Evolutionary conservation across 1,140 invertebrate species (phyloP).

Genomic region (Proctacanthus coquilletti): DNA sequence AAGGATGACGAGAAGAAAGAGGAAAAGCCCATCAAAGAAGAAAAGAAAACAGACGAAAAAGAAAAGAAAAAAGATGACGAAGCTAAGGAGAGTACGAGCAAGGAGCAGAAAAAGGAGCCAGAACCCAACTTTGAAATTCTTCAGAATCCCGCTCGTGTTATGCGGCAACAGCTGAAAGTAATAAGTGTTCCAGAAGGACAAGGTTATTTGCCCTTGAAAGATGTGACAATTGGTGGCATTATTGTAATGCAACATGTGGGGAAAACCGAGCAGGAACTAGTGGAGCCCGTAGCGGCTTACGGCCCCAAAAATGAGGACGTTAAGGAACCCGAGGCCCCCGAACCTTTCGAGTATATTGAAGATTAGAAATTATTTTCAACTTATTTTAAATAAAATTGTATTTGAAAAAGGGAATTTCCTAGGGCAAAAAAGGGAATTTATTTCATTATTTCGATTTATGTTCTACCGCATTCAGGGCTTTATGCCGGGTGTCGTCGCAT

Average conservation of each 20-base stretch:
- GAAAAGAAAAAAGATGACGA: conserved; percentile 32
- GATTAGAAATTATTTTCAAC: conserved; percentile 40
- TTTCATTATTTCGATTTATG: neutral
- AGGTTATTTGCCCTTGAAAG: conserved; percentile 76
- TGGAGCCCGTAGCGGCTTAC: conserved; percentile 86
- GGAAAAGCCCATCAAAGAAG: conserved; percentile 13
- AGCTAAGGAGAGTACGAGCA: conserved; percentile 33
- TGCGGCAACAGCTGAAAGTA: conserved; percentile 86
- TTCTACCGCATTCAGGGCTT: too few relatives aligned
- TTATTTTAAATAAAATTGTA: neutral
- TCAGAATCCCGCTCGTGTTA: conserved; percentile 82
- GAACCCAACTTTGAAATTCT: conserved; percentile 85
- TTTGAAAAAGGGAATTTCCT: neutral
- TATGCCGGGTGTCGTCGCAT: too few relatives aligned
- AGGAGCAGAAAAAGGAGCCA: conserved; percentile 61
- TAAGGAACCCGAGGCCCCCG: conserved; percentile 90
- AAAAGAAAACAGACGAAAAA: conserved; percentile 9
- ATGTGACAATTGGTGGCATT: conserved; percentile 87
- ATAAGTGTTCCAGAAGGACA: conserved; percentile 65
- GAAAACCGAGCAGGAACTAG: conserved; percentile 63
- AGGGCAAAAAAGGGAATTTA: neutral
- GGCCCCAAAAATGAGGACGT: conserved; percentile 82
- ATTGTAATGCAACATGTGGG: conserved; percentile 80
- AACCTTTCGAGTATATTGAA: conserved; percentile 91
- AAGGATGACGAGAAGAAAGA: conserved; percentile 29